Percentiles rank a stretch among this genome's conserved stretches.
These are phyloP conservation scores for Oryzias dopingdopingensis DNA, from an alignment of 2,797 vertebrate genomes.

Conservation along the genomic window DNA sequence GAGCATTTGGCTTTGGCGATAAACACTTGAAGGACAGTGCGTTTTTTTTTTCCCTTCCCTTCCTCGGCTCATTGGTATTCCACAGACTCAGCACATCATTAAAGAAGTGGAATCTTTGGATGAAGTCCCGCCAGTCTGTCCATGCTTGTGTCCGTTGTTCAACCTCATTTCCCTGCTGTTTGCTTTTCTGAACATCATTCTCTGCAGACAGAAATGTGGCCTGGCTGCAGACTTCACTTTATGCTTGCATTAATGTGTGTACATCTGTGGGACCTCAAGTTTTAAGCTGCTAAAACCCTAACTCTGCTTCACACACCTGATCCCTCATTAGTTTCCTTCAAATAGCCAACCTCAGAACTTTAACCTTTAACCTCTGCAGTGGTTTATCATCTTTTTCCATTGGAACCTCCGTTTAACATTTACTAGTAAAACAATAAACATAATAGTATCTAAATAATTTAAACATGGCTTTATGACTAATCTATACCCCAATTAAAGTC, in stretches of 20 bases:
- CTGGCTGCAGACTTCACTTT: slow-evolving; percentile 6
- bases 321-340: slow-evolving; percentile 52
- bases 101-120: slow-evolving; percentile 49
- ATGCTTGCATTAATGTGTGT: background rate
- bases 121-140: slow-evolving; percentile 30
- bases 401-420: slow-evolving; percentile 23
- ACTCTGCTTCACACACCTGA: slow-evolving; percentile 43
- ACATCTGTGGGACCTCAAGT: slow-evolving; percentile 6
- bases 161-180: slow-evolving; percentile 27
- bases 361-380: slow-evolving; percentile 50
- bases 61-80: slow-evolving; percentile 50
- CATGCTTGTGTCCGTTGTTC: slow-evolving; percentile 33
- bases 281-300: slow-evolving; percentile 24
- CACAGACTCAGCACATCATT: slow-evolving; percentile 50
- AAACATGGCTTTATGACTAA: background rate
- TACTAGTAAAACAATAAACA: background rate
- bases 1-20: slow-evolving; percentile 19
- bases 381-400: background rate
- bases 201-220: slow-evolving; percentile 16
- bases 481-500: background rate
- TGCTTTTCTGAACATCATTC: slow-evolving; percentile 14
- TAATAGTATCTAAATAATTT: background rate
- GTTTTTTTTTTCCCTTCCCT: slow-evolving; percentile 8
- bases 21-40: slow-evolving; percentile 47
- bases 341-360: slow-evolving; percentile 15